Base-by-base conservation (phyloP, 1,140 invertebrate genomes). In the Aricia agestis region DNA sequence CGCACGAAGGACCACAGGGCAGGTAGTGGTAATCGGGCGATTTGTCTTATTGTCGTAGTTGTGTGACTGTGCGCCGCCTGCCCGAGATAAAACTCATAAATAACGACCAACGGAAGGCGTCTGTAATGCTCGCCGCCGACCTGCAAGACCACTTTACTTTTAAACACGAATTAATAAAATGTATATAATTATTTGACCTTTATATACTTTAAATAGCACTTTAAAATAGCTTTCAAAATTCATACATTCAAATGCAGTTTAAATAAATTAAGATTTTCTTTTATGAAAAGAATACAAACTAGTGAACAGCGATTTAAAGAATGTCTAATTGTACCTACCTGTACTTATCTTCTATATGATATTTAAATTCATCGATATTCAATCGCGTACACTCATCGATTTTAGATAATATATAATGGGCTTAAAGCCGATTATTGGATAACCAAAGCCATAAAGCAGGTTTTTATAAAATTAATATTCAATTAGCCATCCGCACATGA, bases 401-500 rank as follows among this genome's bases (percentile, higher is more conserved):
- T 52, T 52, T 52, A 52, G 45, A 52, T 52, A 52, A 9, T 52
- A 52, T 15, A 52, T 52, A 52, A 52, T 52, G 9, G 10, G 10
- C 45, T 36, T 52, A 52, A 52, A 52, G 45, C 45, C 10, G 45
- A 52, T 52, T 52, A 52, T 52, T 52, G 45, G 45, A 52, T 52
- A 52, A 15, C 45, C 45, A 15, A 15, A 52, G 45, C 45, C 10
- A 52, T 52, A 52, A 52, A 83, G 82, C 82, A 86, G 89, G 89
- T 91, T 91, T 89, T 87, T 85, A 83, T 86, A 81, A 89, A 87
- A 89, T 91, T 91, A 91, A 91, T 89, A 91, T 89, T 89, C 89
- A 89, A 89, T 91, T 91, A 89, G 85, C 87, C 89, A 87, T 91
- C 89, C 86, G 86, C 86, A 91, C 89, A 91, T 91, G 89, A 87